Evolutionary conservation across 35 echinoderm and acorn worm genomes (phyloP), one percentile per base, ranked within the genome.

Genomic region (Heliocidaris erythrogramma): DNA sequence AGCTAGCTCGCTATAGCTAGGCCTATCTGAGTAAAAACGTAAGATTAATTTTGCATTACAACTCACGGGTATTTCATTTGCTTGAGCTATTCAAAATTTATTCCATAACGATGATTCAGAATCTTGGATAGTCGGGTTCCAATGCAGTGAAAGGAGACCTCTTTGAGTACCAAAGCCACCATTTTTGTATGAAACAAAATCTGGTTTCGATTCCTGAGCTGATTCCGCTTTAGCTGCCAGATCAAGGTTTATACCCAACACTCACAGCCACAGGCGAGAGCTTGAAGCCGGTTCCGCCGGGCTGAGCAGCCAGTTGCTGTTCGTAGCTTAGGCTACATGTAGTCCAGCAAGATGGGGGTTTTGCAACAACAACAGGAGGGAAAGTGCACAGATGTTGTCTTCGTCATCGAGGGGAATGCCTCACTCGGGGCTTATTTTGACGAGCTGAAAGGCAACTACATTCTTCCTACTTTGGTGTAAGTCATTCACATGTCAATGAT

Each of bases 341-440:
- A 78, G 14, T n/a, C 7, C 17, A 42, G 35, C 94, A 92, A 59
- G 9, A 92, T 92, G 91, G 91, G 50, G 48, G 30, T 92, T 92
- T 49, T 21, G 35, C 35, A 42, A 42, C 35, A 42, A 42, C 35
- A 42, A 32, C 65, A 78, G 27, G 91, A 92, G 13, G 91, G 91
- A 59, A 92, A 92, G 24, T 92, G 11, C 49, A 59, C 91, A 30
- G 91, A 97, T 94, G 94, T 97, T 48, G 95, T 97, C 4, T 97
- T 97, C 86, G 93, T 97, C 17, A 61, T 97, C 12, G 96, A 97
- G 32, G 96, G 96, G 32, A 97, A 95, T 47, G 96, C 96, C 47
- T 93, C 89, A 2, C 93, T 97, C 59, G 96, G 96, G 6, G 95
- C 94, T 48, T 97, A 96, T 60, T 97, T 96, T 88, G 95, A 97